These are phyloP conservation scores for Scaptomyza graminum DNA, from an alignment of 1,140 invertebrate genomes.

Conservation along the genomic window DNA sequence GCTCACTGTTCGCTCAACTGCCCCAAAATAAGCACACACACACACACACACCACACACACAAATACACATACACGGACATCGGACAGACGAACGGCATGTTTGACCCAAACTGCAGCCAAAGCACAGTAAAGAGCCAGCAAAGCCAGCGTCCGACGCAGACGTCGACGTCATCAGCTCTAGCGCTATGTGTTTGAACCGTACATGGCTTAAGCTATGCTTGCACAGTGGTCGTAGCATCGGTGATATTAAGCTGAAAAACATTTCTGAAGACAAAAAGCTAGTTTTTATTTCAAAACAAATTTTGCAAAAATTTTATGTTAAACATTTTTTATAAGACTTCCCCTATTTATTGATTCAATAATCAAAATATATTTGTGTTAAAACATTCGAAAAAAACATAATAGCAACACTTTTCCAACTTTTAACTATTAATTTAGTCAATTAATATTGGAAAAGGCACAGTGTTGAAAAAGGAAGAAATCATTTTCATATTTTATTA, in stretches of 20 bases:
- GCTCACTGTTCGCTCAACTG: conserved; percentile 40
- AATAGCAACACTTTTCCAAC: too few relatives aligned
- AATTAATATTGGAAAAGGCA: too few relatives aligned
- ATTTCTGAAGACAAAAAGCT: background rate
- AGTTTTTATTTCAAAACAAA: too few relatives aligned
- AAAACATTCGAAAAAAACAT: too few relatives aligned
- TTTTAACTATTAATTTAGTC: too few relatives aligned
- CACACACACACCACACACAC: conserved; percentile 33
- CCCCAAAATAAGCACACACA: conserved; percentile 36
- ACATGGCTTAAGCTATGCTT: conserved; percentile 70
- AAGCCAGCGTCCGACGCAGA: conserved; percentile 28
- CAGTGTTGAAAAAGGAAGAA: too few relatives aligned
- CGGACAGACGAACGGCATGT: conserved; percentile 24
- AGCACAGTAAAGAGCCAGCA: conserved; percentile 22
- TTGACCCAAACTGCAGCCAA: conserved; percentile 63
- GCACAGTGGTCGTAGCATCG: conserved; percentile 38
- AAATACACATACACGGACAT: too few relatives aligned
- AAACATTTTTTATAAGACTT: too few relatives aligned
- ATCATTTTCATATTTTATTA: too few relatives aligned
- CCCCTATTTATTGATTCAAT: too few relatives aligned
- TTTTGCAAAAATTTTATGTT: too few relatives aligned
- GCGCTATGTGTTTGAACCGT: conserved; percentile 44
- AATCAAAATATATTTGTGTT: too few relatives aligned
- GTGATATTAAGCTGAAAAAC: background rate
- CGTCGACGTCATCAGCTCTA: conserved; percentile 47